A percentile compares a stretch with the other conserved stretches of the same genome.
Evolutionary conservation across 2,888 invertebrate genomes (phyloP).

Genomic region (Camponotus fellah): DNA sequence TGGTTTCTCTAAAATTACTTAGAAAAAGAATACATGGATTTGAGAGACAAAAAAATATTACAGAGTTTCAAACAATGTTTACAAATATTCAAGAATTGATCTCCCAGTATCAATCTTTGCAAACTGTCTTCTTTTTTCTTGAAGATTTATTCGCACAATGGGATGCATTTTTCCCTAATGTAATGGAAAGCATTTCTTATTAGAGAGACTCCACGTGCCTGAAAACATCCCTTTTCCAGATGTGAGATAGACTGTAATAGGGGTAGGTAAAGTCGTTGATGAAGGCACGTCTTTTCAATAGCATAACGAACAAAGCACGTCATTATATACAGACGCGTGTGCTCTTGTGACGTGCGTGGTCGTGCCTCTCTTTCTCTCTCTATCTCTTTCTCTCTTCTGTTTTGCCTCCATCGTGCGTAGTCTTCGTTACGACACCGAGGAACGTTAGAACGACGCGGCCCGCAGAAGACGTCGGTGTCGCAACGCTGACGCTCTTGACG

Average conservation of each 20-base stretch:
- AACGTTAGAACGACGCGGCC: slow-evolving; percentile 43
- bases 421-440: slow-evolving; percentile 44
- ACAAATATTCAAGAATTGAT: not conserved
- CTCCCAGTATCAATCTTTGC: not conserved
- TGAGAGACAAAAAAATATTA: not conserved
- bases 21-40: not conserved
- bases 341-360: slow-evolving; percentile 45
- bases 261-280: slow-evolving; percentile 12
- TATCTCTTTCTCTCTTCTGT: slow-evolving; percentile 27
- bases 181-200: not conserved
- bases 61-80: not conserved
- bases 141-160: not conserved
- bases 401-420: slow-evolving; percentile 26
- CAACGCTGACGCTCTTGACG: slow-evolving; percentile 42
- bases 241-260: no score
- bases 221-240: not conserved
- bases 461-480: slow-evolving; percentile 45
- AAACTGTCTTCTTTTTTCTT: not conserved
- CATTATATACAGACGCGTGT: slow-evolving; percentile 33
- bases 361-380: slow-evolving; percentile 47
- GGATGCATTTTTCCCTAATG: not conserved
- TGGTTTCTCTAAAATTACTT: not conserved
- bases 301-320: slow-evolving; percentile 32
- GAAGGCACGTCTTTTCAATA: not conserved
- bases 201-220: no score